Evolutionary conservation across 2,113 vertebrate genomes (phyloP), one percentile per base, ranked within the genome.

Genomic region (Colius striatus): DNA sequence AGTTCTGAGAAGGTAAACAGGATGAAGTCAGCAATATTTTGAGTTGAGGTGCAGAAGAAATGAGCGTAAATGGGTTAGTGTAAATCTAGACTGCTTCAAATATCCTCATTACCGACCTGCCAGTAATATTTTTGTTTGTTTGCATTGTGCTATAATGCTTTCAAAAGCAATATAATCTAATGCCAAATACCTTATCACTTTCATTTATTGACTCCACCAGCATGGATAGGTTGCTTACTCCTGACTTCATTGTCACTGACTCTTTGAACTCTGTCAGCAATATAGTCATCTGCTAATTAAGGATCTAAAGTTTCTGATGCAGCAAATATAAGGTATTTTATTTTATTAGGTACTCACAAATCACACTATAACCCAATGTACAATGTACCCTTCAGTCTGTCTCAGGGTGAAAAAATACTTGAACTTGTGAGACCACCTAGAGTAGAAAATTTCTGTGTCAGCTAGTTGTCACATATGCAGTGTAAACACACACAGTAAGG

Each of bases 391-490:
- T 88, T 86, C 79, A 48, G 51, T 54, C 72, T 74, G 15, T 60
- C 54, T 70, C 47, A 48, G 68, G 32, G 66, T 80, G 65, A 71
- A 89, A 84, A 57, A 79, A 26, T 41, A n/a, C 30, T 66, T 2
- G 1, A 75, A 83, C 43, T 84, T 86, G 36, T 58, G 90, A 93
- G 90, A 93, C 92, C 93, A 96, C 93, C 96, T 85, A 78, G 93
- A 84, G 41, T 1, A 78, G 84, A 87, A 91, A 91, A 43, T 13
- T 66, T 4, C 58, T 89, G 66, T 91, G 80, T 93, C 84, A 89
- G 78, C 74, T 11, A 43, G 34, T 74, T 2, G 1, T 90, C 79
- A 90, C 83, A 55, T 53, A 41, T 20, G 21, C 63, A 63, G 1
- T 38, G 76, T 80, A 94, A 94, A 92, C 51, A 83, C 68, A 47